Percentiles rank a stretch among this genome's conserved stretches.
These are phyloP conservation scores for Artibeus lituratus DNA, from an alignment of 2,797 vertebrate genomes.

Conservation along the genomic window DNA sequence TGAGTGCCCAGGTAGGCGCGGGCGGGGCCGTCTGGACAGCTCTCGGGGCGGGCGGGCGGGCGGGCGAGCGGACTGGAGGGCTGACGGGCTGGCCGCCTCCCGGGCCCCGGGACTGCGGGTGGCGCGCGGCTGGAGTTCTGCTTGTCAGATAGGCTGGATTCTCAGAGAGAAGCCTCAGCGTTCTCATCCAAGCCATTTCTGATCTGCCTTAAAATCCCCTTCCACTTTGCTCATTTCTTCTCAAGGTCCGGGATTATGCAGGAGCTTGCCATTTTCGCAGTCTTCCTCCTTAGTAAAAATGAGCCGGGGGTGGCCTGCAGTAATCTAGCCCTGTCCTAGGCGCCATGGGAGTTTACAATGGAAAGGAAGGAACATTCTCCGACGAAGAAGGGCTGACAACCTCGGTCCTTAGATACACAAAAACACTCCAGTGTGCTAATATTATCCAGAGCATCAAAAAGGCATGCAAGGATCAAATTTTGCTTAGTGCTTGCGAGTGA, in stretches of 20 bases:
- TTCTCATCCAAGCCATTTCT: constrained; percentile 30
- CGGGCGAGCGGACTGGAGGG: neutral
- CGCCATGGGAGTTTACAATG: constrained; percentile 46
- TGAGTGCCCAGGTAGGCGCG: constrained; percentile 67
- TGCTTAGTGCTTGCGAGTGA: constrained; percentile 45
- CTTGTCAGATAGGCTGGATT: neutral
- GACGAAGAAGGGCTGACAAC: constrained; percentile 39
- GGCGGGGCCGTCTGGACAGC: constrained; percentile 67
- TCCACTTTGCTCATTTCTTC: constrained; percentile 48
- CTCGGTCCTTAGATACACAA: constrained; percentile 35
- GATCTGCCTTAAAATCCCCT: constrained; percentile 28
- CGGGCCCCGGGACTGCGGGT: neutral
- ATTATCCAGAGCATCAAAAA: constrained; percentile 67
- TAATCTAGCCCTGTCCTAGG: constrained; percentile 56
- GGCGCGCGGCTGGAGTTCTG: neutral
- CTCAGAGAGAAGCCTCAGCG: neutral
- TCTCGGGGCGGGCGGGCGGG: constrained; percentile 50
- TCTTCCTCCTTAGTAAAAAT: constrained; percentile 47
- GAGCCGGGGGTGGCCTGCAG: neutral
- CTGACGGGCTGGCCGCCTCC: neutral
- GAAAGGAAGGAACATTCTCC: constrained; percentile 43
- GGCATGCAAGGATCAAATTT: constrained; percentile 62
- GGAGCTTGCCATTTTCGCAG: constrained; percentile 48
- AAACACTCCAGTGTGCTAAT: constrained; percentile 61
- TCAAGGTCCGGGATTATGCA: constrained; percentile 47